Evolutionary conservation across 2,888 invertebrate genomes (phyloP).

Genomic region (Pinctada fucata): DNA sequence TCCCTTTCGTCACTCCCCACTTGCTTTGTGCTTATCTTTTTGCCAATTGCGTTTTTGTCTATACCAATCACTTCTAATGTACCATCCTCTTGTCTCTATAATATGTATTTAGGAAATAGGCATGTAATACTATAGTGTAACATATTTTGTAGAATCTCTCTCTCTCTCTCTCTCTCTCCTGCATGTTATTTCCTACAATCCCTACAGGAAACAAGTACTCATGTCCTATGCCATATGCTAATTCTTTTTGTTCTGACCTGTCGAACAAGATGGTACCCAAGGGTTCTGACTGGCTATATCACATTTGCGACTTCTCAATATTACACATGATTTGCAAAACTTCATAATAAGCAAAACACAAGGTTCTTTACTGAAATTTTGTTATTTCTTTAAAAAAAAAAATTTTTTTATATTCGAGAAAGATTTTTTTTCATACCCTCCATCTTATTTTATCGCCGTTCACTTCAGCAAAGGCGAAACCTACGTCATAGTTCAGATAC

Average conservation of each 20-base stretch:
- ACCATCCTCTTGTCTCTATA: conserved; percentile 53
- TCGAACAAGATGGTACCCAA: too few species aligned
- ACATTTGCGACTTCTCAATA: too few species aligned
- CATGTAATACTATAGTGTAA: background rate
- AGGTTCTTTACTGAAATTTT: too few species aligned
- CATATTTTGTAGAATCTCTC: background rate
- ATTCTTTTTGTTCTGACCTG: too few species aligned
- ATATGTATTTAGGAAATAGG: background rate
- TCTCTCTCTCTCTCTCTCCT: conserved; percentile 1
- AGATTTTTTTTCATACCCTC: conserved; percentile 51
- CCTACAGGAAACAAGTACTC: background rate
- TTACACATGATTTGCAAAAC: too few species aligned
- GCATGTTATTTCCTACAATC: background rate
- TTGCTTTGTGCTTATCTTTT: conserved; percentile 69
- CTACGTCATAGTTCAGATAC: conserved; percentile 69
- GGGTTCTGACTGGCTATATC: too few species aligned
- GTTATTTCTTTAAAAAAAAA: too few species aligned
- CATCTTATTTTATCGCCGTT: conserved; percentile 70
- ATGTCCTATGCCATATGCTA: too few species aligned
- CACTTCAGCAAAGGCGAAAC: conserved; percentile 73
- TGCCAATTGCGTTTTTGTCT: conserved; percentile 60
- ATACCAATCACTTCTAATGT: conserved; percentile 52
- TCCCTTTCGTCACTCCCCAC: conserved; percentile 57
- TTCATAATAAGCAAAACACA: too few species aligned
- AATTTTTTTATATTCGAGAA: too few species aligned